These are phyloP conservation scores for Hyperopisus bebe DNA, from an alignment of 2,113 vertebrate species.

Conservation along the genomic window DNA sequence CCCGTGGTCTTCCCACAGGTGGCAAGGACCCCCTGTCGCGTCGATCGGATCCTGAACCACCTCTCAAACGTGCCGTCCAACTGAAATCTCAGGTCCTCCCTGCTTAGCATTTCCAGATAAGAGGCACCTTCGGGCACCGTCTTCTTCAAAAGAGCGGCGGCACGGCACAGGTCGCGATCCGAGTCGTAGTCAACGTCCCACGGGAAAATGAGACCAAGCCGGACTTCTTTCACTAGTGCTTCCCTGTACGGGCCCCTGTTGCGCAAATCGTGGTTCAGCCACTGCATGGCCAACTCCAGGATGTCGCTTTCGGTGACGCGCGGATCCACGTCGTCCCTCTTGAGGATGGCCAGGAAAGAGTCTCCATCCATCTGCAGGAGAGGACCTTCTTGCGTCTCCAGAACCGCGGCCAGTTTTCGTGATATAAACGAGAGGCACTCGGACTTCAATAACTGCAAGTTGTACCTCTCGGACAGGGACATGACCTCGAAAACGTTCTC, in stretches of 20 bases:
- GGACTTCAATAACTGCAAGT: conserved; percentile 3
- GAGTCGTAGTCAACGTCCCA: conserved; percentile 8
- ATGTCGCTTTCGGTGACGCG: conserved; percentile 12
- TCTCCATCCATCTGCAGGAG: conserved; percentile 20
- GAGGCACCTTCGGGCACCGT: background rate
- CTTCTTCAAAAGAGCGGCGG: background rate
- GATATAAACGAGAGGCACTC: conserved; percentile 15
- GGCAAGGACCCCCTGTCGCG: conserved; percentile 17
- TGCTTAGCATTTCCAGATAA: conserved; percentile 5
- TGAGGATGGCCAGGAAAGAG: background rate
- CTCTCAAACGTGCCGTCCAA: conserved; percentile 3
- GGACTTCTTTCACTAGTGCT: conserved; percentile 2
- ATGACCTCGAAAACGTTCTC: conserved; percentile 20
- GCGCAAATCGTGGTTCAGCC: conserved; percentile 13
- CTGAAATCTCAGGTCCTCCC: background rate
- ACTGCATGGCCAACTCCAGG: conserved; percentile 11
- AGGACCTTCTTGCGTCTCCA: background rate
- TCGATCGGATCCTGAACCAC: conserved; percentile 26
- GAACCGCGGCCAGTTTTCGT: conserved; percentile 6
- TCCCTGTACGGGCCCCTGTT: background rate
- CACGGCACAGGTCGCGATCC: background rate
- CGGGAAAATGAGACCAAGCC: conserved; percentile 21
- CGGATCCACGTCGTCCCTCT: conserved; percentile 23
- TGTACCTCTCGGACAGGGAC: conserved; percentile 19
- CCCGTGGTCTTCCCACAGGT: conserved; percentile 27